Conservation (phyloP, 2,888 invertebrate genomes). For the Rugalucina vietnamica region DNA sequence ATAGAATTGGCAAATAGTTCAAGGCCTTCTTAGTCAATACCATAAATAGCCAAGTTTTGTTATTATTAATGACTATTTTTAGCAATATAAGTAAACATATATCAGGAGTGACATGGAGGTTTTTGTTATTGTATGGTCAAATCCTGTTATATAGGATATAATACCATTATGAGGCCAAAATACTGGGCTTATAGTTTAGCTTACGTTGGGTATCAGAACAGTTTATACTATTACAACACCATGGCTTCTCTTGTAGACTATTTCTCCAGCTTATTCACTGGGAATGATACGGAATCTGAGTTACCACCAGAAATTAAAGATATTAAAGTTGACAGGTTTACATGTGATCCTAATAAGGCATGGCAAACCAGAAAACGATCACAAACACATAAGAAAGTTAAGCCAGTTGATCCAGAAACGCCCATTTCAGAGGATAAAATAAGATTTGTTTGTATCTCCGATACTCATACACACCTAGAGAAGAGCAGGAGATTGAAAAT, state of each 20-base stretch:
- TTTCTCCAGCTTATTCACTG: background rate
- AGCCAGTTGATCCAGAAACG: conserved; percentile 59
- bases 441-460: conserved; percentile 93
- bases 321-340: conserved; percentile 31
- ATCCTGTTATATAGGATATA: too few species aligned
- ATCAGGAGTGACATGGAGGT: too few species aligned
- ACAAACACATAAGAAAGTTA: conserved; percentile 59
- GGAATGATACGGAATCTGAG: background rate
- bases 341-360: conserved; percentile 55
- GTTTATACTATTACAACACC: background rate
- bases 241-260: background rate
- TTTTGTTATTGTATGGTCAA: too few species aligned
- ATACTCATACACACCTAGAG: conserved; percentile 91
- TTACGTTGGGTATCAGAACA: background rate
- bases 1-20: too few species aligned
- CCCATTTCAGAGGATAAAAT: conserved; percentile 81
- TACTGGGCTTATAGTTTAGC: background rate
- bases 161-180: too few species aligned
- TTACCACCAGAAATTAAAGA: background rate
- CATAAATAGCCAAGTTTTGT: too few species aligned
- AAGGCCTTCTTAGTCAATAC: too few species aligned
- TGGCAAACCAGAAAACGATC: conserved; percentile 53
- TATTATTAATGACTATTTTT: too few species aligned
- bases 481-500: conserved; percentile 84
- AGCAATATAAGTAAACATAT: too few species aligned